Base-by-base conservation (phyloP, 1,140 invertebrate genomes). In the Drosophila bocki region DNA sequence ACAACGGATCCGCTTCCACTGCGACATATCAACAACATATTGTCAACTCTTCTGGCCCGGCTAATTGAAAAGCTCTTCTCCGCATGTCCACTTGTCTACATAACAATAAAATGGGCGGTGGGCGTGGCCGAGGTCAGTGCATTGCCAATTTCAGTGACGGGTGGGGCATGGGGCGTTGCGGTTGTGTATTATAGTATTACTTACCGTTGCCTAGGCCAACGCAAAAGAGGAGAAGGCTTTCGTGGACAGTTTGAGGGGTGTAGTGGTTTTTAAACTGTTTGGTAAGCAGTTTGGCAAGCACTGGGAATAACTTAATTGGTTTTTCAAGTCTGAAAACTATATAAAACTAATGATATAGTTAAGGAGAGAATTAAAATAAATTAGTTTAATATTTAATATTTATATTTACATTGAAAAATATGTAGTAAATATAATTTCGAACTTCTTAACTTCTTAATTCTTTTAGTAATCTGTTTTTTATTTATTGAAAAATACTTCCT, bases 21-120 rank as follows among this genome's bases (percentile, higher is more conserved):
- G 45, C 48, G 53, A 59, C 61, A 65, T 78, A 79, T 72, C 68
- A 69, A 74, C 75, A 78, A 79, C 75, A 61, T 57, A 78, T 70
- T 78, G 76, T 78, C 67, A 69, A 78, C 63, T 54, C 51, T 78
- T 78, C 62, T 67, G 67, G 67, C 62, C 67, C n/a, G 75, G 75
- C 75, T 78, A 78, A 78, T 78, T 78, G 75, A 78, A 78, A 69
- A 59, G 65, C 69, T 48, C 67, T 70, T 70, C 44, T 58, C 44
- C 44, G 29, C 69, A 51, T 72, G 69, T 71, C 69, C 53, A 72
- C 67, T 50, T 71, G 67, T 72, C 69, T 47, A 51, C 50, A 67
- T 77, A 77, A 77, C 75, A 77, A 77, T 71, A 71, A 71, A 58
- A 44, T 33, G 68, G 69, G 69, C 69, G 68, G 32, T 57, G 64